Evolutionary conservation across 2,888 invertebrate species (phyloP).

Genomic region (Catocala nupta): DNA sequence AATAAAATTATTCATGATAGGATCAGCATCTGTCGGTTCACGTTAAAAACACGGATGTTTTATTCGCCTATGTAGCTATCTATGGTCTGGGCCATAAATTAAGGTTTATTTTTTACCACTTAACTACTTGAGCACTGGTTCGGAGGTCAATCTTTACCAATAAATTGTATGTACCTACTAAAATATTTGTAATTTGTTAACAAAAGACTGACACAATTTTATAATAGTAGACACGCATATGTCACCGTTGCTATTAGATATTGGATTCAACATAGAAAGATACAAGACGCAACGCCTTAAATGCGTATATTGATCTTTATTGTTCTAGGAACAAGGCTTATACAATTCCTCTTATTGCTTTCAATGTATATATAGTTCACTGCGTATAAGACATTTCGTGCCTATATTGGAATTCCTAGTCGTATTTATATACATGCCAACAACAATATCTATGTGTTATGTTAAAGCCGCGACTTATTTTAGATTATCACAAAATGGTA

Average conservation of each 20-base stretch:
- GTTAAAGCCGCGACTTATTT: constrained; percentile 9
- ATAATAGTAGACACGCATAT: constrained; percentile 9
- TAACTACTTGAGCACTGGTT: too few relatives aligned
- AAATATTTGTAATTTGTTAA: too few relatives aligned
- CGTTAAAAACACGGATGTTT: too few relatives aligned
- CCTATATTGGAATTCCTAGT: constrained; percentile 62
- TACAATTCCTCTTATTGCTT: neutral
- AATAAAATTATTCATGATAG: too few relatives aligned
- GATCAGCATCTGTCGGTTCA: too few relatives aligned
- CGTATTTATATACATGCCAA: constrained; percentile 15
- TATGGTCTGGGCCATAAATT: too few relatives aligned
- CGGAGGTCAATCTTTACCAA: too few relatives aligned
- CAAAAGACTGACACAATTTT: neutral
- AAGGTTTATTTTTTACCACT: too few relatives aligned
- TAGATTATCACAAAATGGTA: neutral
- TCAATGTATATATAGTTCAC: constrained; percentile 40
- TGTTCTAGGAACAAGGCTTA: neutral
- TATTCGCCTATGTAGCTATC: too few relatives aligned
- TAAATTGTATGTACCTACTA: too few relatives aligned
- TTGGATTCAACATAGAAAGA: constrained; percentile 37
- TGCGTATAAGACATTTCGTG: constrained; percentile 52
- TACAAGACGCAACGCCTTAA: constrained; percentile 41
- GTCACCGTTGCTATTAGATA: constrained; percentile 29
- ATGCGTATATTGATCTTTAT: constrained; percentile 19
- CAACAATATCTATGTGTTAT: constrained; percentile 1